Percentiles rank a stretch among this genome's conserved stretches.
Conservation (phyloP, 2,888 invertebrate genomes). For the Napeogenes sylphis region DNA sequence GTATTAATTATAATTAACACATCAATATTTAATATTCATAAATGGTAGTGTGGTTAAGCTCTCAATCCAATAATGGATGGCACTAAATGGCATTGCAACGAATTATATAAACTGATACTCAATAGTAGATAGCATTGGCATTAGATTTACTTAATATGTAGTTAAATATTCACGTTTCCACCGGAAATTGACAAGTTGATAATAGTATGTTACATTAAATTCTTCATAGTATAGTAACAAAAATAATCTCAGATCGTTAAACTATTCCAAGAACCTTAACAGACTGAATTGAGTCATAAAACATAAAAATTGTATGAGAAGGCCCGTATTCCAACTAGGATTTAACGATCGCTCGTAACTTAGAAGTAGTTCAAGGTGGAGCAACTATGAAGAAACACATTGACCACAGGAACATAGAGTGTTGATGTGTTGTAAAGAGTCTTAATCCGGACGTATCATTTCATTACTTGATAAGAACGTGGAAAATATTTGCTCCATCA, state of each 20-base stretch:
- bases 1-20: too few species aligned
- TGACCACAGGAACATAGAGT: slow-evolving; percentile 14
- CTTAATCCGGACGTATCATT: neutral
- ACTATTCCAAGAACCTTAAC: slow-evolving; percentile 48
- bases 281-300: slow-evolving; percentile 52
- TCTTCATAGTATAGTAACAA: slow-evolving; percentile 43
- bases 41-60: too few species aligned
- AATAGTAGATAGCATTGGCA: too few species aligned
- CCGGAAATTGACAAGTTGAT: neutral
- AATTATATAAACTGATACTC: too few species aligned
- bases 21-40: too few species aligned
- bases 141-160: too few species aligned
- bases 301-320: slow-evolving; percentile 50
- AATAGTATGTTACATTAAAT: slow-evolving; percentile 22
- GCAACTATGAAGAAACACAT: slow-evolving; percentile 19
- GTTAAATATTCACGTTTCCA: too few species aligned
- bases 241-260: slow-evolving; percentile 46
- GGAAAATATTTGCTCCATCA: too few species aligned
- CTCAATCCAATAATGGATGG: too few species aligned
- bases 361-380: slow-evolving; percentile 22
- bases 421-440: slow-evolving; percentile 19
- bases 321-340: slow-evolving; percentile 44
- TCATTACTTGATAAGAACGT: too few species aligned
- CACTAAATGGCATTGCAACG: too few species aligned
- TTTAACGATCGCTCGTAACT: slow-evolving; percentile 39